Base-by-base conservation (phyloP, 2,888 invertebrate genomes). In the Strigamia crassipes region DNA sequence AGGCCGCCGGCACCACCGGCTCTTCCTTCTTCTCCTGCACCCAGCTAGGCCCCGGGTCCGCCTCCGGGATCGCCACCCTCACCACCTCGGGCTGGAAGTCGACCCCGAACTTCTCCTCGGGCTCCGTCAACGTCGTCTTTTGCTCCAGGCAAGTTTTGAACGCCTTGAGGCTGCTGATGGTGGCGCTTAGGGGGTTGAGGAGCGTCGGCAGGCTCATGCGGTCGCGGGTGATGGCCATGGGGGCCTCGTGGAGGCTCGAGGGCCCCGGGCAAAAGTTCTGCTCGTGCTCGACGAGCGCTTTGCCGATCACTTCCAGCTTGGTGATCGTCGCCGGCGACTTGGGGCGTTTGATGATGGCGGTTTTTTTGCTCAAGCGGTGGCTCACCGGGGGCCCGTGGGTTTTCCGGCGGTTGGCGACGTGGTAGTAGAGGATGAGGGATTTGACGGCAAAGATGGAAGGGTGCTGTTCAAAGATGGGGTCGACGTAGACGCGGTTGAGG, bases 391-490 rank as follows among this genome's bases (percentile, higher is more conserved):
- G 38, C 9, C 5, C 15, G 12, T 13, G 15, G 21, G 23, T 23
- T 21, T 66, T 66, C 21, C 12, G 5, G 10, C 61, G 61, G 46
- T 46, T 73, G 18, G 82, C 78, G 6, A 81, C 41, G 85, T 89
- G 89, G 84, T 89, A 88, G 84, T 87, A 89, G 1, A 89, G 86
- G 80, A 89, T 85, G 82, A 96, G 89, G 83, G 93, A 91, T 86
- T 94, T 92, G 15, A 95, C 93, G 13, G 95, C 96, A 87, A 92
- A 96, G 82, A 96, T 93, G 6, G 95, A 92, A 0, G 96, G 96
- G 87, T 96, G 95, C 31, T 92, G 90, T 0, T 88, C 87, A 61
- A 92, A 88, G 66, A 92, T 92, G 0, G 96, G 96, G 87, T 93
- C 92, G 83, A 94, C 89, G 88, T 96, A 96, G 77, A 96, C 92